Conservation (phyloP, 2,797 vertebrate species). For the Loriculus beryllinus region DNA sequence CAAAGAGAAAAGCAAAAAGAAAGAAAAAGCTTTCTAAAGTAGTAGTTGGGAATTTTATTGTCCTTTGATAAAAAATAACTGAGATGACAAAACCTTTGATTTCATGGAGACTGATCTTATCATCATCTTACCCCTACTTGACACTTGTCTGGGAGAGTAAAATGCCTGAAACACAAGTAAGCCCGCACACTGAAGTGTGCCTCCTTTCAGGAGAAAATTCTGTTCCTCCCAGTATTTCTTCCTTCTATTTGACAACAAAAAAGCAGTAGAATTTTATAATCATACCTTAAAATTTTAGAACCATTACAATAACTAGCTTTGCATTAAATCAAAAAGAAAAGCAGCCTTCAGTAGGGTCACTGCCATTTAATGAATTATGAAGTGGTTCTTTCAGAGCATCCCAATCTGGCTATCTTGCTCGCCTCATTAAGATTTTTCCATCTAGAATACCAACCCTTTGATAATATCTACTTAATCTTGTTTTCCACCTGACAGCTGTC, state of each 20-base stretch:
- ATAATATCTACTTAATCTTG: conserved; percentile 5
- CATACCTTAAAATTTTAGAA: conserved; percentile 13
- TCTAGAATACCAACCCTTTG: conserved; percentile 3
- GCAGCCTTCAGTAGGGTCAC: background rate
- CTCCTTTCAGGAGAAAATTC: background rate
- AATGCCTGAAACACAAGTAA: background rate
- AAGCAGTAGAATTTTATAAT: background rate
- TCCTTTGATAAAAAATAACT: background rate
- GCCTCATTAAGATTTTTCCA: conserved; percentile 10
- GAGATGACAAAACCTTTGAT: background rate
- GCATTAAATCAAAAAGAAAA: background rate
- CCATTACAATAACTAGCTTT: background rate
- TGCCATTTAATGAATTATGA: conserved; percentile 38
- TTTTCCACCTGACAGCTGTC: conserved; percentile 8
- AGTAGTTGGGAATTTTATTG: background rate
- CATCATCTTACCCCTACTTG: background rate
- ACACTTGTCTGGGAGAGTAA: background rate
- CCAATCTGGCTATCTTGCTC: background rate
- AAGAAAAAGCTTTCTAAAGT: background rate
- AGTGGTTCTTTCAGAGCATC: background rate
- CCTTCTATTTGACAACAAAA: background rate
- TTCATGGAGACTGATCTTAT: background rate
- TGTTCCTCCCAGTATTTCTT: background rate
- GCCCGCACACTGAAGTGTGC: background rate
- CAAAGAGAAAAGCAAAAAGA: background rate